Percentiles rank a stretch among this genome's conserved stretches.
Evolutionary conservation across 2,797 vertebrate species (phyloP).

Genomic region (Characodon lateralis): DNA sequence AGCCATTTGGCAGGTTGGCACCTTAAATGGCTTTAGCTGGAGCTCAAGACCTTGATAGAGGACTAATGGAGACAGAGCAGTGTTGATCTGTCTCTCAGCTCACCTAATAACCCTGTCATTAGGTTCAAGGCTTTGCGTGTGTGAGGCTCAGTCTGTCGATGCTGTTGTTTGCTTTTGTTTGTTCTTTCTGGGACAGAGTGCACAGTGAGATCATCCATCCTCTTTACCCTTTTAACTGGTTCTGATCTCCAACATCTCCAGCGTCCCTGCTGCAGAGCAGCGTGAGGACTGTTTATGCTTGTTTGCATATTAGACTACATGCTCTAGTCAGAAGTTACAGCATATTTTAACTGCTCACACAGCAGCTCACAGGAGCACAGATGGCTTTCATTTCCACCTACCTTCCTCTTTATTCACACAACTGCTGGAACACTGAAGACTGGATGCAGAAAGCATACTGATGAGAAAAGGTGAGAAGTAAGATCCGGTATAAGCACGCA

Average conservation of each 20-base stretch:
- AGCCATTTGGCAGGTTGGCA: slow-evolving; percentile 63
- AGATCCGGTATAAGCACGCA: slow-evolving; percentile 14
- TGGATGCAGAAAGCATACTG: slow-evolving; percentile 20
- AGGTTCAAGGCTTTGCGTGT: slow-evolving; percentile 60
- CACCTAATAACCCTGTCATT: slow-evolving; percentile 73
- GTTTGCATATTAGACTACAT: slow-evolving; percentile 27
- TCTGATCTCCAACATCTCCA: slow-evolving; percentile 70
- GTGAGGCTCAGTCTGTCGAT: slow-evolving; percentile 24
- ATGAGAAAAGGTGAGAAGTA: slow-evolving; percentile 23
- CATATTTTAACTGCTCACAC: not conserved
- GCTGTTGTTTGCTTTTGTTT: slow-evolving; percentile 70
- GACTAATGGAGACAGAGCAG: slow-evolving; percentile 64
- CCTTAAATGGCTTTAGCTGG: slow-evolving; percentile 73
- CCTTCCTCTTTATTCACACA: slow-evolving; percentile 28
- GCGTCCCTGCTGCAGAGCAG: slow-evolving; percentile 25
- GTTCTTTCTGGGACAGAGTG: slow-evolving; percentile 53
- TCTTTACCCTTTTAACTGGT: slow-evolving; percentile 61
- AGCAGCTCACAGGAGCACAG: not conserved
- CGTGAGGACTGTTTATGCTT: slow-evolving; percentile 30
- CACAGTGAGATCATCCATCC: slow-evolving; percentile 70
- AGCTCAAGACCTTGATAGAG: slow-evolving; percentile 59
- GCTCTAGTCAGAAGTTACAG: slow-evolving; percentile 4
- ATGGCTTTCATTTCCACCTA: slow-evolving; percentile 9
- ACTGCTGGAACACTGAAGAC: slow-evolving; percentile 6
- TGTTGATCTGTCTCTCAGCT: slow-evolving; percentile 69